Evolutionary conservation across 2,113 vertebrate genomes (phyloP).

Genomic region (Cromileptes altivelis): DNA sequence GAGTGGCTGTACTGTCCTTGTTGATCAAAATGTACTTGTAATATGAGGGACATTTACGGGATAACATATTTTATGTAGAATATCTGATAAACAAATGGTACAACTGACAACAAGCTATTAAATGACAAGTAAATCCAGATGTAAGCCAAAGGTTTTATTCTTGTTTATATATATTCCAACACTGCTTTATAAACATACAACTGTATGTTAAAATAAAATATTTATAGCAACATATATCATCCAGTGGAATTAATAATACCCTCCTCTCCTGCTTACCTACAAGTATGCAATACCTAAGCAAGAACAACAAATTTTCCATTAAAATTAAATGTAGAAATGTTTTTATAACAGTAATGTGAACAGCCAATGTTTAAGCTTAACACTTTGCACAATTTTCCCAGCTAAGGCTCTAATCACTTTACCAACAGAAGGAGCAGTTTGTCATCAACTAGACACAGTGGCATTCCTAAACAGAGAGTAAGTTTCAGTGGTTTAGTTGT

Average conservation of each 20-base stretch:
- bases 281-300: not conserved
- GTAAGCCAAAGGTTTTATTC: not conserved
- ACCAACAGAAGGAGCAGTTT: not conserved
- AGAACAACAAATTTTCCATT: not conserved
- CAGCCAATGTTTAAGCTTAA: not conserved
- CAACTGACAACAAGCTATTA: not conserved
- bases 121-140: not conserved
- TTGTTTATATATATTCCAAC: not conserved
- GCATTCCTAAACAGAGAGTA: not conserved
- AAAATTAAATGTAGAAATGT: not conserved
- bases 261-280: not conserved
- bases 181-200: not conserved
- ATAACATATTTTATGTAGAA: not conserved
- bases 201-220: not conserved
- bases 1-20: not conserved
- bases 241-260: not conserved
- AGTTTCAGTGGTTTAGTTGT: conserved; percentile 10
- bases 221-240: not conserved
- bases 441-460: not conserved
- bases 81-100: not conserved
- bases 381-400: not conserved
- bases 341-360: conserved; percentile 3
- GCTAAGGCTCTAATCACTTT: not conserved
- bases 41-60: not conserved
- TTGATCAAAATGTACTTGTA: not conserved